phyloP scores from a whole-genome alignment of 2,797 vertebrate species.

The Notolabrus celidotus region DNA sequence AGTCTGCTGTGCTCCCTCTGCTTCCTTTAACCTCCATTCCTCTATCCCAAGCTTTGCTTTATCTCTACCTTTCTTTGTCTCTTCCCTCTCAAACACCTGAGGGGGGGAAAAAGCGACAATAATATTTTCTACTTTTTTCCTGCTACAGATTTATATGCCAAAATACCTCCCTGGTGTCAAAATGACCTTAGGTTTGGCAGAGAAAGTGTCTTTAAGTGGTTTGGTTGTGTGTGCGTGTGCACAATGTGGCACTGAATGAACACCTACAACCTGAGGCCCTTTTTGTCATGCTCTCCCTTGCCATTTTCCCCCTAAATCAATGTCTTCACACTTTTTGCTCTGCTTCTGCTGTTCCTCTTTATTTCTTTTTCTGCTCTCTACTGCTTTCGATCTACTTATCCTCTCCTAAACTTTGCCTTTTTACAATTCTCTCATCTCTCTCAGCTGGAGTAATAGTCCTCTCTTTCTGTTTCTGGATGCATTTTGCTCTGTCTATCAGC shows the following conservation, averaged over 20 bases:
- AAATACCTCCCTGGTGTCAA: conserved; percentile 60
- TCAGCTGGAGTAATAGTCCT: conserved; percentile 18
- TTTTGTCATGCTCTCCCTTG: conserved; percentile 23
- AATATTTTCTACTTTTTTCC: conserved; percentile 59
- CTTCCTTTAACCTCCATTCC: neutral
- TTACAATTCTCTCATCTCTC: conserved; percentile 3
- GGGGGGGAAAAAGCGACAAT: conserved; percentile 54
- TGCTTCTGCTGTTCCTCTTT: conserved; percentile 8
- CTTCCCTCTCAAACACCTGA: conserved; percentile 12
- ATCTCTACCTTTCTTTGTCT: conserved; percentile 14
- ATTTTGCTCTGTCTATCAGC: conserved; percentile 8
- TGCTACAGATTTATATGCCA: conserved; percentile 49
- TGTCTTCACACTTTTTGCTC: conserved; percentile 34
- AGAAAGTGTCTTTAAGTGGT: conserved; percentile 45
- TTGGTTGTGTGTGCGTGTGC: conserved; percentile 19
- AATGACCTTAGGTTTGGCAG: conserved; percentile 58
- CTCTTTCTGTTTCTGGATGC: neutral
- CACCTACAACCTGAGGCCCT: conserved; percentile 46
- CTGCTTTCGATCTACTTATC: conserved; percentile 10
- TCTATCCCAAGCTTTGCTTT: neutral
- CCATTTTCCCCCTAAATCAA: conserved; percentile 42
- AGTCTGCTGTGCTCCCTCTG: too few relatives aligned
- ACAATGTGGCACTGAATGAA: conserved; percentile 32
- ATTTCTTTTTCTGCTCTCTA: neutral
- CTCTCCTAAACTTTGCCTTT: conserved; percentile 10